A percentile compares a stretch with the other conserved stretches of the same genome.
Conservation (phyloP, 1,140 invertebrate species). For the Lethocerus indicus region DNA sequence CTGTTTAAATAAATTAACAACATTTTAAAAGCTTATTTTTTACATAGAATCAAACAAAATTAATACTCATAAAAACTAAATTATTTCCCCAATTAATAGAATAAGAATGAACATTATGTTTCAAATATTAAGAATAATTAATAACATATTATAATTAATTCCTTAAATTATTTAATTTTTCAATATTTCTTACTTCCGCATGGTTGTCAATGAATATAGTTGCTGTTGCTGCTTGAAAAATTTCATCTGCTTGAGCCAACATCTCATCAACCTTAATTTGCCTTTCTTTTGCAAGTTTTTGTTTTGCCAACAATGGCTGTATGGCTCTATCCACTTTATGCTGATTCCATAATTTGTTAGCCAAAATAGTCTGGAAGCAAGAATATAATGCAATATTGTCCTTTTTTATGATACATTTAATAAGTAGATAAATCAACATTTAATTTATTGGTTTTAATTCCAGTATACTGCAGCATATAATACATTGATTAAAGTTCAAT, state of each 20-base stretch:
- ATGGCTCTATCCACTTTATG: constrained; percentile 3
- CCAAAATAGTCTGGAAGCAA: background rate
- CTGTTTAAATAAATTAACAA: no score
- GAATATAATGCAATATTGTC: no score
- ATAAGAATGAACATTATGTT: no score
- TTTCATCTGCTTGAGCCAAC: constrained; percentile 4
- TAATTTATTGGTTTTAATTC: background rate
- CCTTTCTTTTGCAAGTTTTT: background rate
- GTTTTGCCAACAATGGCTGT: background rate
- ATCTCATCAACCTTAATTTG: background rate
- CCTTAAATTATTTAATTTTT: no score
- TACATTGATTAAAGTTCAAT: background rate
- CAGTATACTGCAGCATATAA: background rate
- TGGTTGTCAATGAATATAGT: background rate
- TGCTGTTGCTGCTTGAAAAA: background rate
- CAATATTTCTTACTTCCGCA: background rate
- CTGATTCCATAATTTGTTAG: constrained; percentile 1
- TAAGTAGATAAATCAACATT: background rate
- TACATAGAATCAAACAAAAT: no score
- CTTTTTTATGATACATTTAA: background rate
- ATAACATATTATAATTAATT: no score
- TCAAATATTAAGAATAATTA: no score
- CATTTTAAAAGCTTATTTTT: no score
- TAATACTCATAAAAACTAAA: no score
- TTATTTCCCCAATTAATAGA: no score